Evolutionary conservation across 1,140 invertebrate species (phyloP).

Genomic region (Galleria mellonella): DNA sequence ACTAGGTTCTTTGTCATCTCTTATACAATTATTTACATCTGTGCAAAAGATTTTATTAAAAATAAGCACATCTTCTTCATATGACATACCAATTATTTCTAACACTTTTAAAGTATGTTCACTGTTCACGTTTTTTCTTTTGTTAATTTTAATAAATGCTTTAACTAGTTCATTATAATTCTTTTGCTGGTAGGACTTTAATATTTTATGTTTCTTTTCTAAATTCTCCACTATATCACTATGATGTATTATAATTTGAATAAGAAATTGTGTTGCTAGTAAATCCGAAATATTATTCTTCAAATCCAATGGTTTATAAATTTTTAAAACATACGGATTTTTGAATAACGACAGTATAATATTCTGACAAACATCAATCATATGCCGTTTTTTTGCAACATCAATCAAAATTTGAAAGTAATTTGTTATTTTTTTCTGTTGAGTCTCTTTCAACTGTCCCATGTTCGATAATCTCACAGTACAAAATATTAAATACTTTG

Average conservation of each 20-base stretch:
- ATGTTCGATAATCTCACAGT: constrained; percentile 45
- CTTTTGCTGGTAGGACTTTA: constrained; percentile 66
- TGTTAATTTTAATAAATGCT: constrained; percentile 63
- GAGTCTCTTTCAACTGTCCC: constrained; percentile 31
- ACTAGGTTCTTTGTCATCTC: constrained; percentile 63
- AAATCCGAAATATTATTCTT: constrained; percentile 48
- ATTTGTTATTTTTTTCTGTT: constrained; percentile 32
- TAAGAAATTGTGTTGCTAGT: constrained; percentile 64
- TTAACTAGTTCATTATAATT: constrained; percentile 55
- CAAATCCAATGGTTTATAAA: constrained; percentile 68
- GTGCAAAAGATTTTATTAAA: constrained; percentile 47
- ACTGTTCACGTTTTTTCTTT: constrained; percentile 44
- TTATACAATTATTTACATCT: constrained; percentile 37
- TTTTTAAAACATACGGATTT: constrained; percentile 73
- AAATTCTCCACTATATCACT: constrained; percentile 44
- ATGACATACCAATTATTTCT: constrained; percentile 41
- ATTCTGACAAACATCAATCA: constrained; percentile 33
- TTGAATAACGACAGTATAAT: constrained; percentile 62
- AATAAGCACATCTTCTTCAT: constrained; percentile 42
- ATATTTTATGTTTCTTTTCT: constrained; percentile 38
- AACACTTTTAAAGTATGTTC: constrained; percentile 46
- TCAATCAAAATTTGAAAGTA: constrained; percentile 47
- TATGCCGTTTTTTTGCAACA: constrained; percentile 40
- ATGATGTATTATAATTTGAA: constrained; percentile 50
- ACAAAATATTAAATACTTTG: constrained; percentile 63